These are phyloP conservation scores for Palloptera scutellata DNA, from an alignment of 2,888 invertebrate genomes.

Conservation along the genomic window DNA sequence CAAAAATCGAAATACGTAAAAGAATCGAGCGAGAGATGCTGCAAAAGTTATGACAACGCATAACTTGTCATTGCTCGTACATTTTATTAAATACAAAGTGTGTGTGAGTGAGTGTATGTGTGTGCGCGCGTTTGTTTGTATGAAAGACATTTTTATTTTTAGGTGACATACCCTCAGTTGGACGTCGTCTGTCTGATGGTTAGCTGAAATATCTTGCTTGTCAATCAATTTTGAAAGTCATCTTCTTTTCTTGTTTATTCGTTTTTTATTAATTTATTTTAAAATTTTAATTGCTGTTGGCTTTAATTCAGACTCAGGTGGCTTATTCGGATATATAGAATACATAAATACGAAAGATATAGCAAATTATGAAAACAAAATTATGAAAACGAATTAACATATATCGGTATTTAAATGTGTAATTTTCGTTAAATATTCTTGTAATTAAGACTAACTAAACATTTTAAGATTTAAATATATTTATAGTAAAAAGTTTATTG, in stretches of 20 bases:
- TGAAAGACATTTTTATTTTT: slow-evolving; percentile 61
- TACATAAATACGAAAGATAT: neutral
- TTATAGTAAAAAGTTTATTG: no score
- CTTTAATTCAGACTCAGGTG: neutral
- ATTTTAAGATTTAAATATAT: no score
- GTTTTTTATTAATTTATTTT: slow-evolving; percentile 20
- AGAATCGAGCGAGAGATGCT: slow-evolving; percentile 16
- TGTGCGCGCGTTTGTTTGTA: neutral
- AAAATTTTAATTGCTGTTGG: neutral
- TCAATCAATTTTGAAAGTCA: slow-evolving; percentile 55
- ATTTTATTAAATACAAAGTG: neutral
- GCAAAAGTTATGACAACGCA: slow-evolving; percentile 22
- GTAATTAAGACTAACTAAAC: no score
- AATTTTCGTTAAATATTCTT: no score
- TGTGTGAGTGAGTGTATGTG: neutral
- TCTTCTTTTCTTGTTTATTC: slow-evolving; percentile 12
- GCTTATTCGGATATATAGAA: neutral
- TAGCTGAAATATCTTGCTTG: slow-evolving; percentile 54
- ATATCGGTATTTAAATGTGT: no score
- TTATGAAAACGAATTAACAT: no score
- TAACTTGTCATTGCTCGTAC: slow-evolving; percentile 11
- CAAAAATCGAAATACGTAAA: slow-evolving; percentile 43
- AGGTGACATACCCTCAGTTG: slow-evolving; percentile 61
- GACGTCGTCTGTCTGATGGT: slow-evolving; percentile 47
- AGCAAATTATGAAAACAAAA: no score